Conservation (phyloP, 2,888 invertebrate genomes). For the Sminthurinus aureus region DNA sequence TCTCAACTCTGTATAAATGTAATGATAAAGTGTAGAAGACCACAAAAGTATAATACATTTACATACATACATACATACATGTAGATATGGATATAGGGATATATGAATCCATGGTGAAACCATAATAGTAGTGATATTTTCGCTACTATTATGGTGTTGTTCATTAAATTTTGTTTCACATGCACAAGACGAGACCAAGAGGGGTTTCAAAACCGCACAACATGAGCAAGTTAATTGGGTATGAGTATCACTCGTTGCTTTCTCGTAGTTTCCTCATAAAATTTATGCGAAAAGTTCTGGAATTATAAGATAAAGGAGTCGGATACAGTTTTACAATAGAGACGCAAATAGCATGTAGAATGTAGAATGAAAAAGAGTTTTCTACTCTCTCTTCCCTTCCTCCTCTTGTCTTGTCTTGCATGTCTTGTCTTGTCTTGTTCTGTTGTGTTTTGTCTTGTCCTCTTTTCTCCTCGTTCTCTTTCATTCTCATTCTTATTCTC, state of each 20-base stretch:
- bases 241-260: slow-evolving; percentile 46
- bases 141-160: slow-evolving; percentile 22
- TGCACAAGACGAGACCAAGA: slow-evolving; percentile 9
- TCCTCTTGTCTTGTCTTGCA: not conserved
- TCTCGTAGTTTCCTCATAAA: slow-evolving; percentile 45
- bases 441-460: too few species aligned
- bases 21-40: not conserved
- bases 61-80: not conserved
- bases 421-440: not conserved
- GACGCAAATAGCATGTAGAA: slow-evolving; percentile 45
- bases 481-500: not conserved
- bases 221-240: slow-evolving; percentile 60
- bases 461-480: not conserved
- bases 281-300: slow-evolving; percentile 61
- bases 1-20: too few species aligned
- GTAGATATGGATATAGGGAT: not conserved
- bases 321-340: slow-evolving; percentile 57
- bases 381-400: not conserved
- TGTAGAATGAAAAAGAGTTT: slow-evolving; percentile 24
- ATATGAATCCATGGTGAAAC: slow-evolving; percentile 25
- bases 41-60: not conserved
- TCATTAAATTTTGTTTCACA: slow-evolving; percentile 39
- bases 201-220: slow-evolving; percentile 53
- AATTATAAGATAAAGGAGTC: slow-evolving; percentile 60
- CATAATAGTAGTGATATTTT: slow-evolving; percentile 40